Evolutionary conservation across 1,140 invertebrate species (phyloP).

Genomic region (Acarapis woodi): DNA sequence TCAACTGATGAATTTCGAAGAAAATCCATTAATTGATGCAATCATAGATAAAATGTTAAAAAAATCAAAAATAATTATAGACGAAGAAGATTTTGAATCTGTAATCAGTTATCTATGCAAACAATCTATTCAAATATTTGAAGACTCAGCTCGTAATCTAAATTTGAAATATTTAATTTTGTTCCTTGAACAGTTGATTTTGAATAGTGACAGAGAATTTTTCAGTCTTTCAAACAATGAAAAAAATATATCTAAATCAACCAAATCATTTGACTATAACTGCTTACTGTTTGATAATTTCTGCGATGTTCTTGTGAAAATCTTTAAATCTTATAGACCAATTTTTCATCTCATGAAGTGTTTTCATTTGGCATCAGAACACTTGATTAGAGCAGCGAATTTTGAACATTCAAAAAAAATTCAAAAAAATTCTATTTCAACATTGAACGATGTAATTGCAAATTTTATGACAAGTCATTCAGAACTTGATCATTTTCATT

Average conservation of each 20-base stretch:
- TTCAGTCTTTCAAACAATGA: background rate
- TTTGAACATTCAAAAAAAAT: constrained; percentile 49
- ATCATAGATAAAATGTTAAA: no score
- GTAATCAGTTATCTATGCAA: constrained; percentile 57
- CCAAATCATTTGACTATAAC: constrained; percentile 12
- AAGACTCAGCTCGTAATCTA: constrained; percentile 54
- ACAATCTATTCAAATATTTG: constrained; percentile 39
- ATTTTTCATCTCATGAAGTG: constrained; percentile 60
- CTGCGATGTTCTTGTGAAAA: constrained; percentile 55
- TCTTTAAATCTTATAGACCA: constrained; percentile 51
- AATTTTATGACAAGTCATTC: constrained; percentile 45
- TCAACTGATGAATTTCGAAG: no score
- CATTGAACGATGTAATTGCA: constrained; percentile 67
- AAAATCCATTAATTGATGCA: no score
- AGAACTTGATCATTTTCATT: constrained; percentile 70
- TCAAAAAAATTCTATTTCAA: constrained; percentile 69
- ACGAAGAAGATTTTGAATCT: constrained; percentile 45
- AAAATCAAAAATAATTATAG: constrained; percentile 30
- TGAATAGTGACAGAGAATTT: constrained; percentile 25
- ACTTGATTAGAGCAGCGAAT: constrained; percentile 75
- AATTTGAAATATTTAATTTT: constrained; percentile 48
- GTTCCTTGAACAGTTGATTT: constrained; percentile 46
- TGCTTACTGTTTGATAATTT: constrained; percentile 39
- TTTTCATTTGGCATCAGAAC: constrained; percentile 62
- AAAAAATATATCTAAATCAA: background rate